phyloP scores from a whole-genome alignment of 2,797 vertebrate genomes.

The Petrocephalus sullivani region DNA sequence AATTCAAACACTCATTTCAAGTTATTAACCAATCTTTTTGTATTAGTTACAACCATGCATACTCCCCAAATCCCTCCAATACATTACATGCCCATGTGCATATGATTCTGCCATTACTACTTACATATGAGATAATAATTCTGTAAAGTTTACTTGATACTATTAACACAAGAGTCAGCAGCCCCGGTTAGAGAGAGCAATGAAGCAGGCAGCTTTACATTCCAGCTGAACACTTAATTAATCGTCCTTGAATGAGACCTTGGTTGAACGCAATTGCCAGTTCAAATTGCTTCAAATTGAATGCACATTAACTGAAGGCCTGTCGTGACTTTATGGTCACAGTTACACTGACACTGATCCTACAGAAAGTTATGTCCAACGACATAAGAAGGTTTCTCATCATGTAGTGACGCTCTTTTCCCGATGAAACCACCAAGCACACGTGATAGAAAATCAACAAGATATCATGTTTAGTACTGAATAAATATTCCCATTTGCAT shows the following conservation, averaged over 20 bases:
- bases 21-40: neutral
- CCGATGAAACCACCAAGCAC: neutral
- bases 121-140: neutral
- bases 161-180: neutral
- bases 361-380: neutral
- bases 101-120: neutral
- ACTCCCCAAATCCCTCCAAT: neutral
- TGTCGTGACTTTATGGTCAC: neutral
- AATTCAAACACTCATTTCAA: neutral
- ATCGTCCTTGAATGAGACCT: neutral
- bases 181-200: neutral
- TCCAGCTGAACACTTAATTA: constrained; percentile 5
- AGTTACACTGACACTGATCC: neutral
- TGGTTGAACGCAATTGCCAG: neutral
- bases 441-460: constrained; percentile 2
- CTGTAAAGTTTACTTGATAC: constrained; percentile 2
- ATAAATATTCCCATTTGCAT: neutral
- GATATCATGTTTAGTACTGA: neutral
- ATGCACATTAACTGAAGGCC: neutral
- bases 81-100: neutral
- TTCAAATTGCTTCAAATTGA: neutral
- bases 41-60: neutral
- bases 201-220: neutral
- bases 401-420: neutral
- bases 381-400: neutral